Conservation (phyloP, 2,797 vertebrate species). For the Eutrigla gurnardus region DNA sequence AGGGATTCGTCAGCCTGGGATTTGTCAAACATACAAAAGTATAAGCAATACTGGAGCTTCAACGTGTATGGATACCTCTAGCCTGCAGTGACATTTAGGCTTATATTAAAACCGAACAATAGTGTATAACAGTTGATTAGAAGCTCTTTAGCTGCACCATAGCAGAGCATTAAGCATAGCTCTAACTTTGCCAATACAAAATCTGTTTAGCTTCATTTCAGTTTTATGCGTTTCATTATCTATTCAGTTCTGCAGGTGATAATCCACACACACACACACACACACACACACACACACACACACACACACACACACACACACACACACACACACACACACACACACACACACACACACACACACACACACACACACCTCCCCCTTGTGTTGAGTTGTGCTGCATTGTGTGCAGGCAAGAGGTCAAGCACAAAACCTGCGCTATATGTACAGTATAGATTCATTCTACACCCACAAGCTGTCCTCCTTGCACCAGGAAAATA, state of each 20-base stretch:
- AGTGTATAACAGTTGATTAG: not conserved
- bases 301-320: too few relatives aligned
- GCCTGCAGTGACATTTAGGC: not conserved
- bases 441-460: constrained; percentile 43
- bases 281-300: too few relatives aligned
- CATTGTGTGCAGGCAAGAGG: constrained; percentile 43
- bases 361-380: too few relatives aligned
- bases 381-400: constrained; percentile 28
- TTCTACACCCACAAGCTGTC: constrained; percentile 59
- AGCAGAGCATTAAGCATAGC: too few relatives aligned
- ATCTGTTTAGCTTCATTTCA: not conserved
- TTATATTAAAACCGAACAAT: not conserved
- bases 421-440: constrained; percentile 38
- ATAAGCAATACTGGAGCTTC: not conserved
- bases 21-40: not conserved
- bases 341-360: too few relatives aligned
- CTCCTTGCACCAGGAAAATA: constrained; percentile 33
- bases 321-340: too few relatives aligned
- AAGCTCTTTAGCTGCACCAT: not conserved
- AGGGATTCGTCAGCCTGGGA: not conserved
- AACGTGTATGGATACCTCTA: not conserved
- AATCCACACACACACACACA: constrained; percentile 12
- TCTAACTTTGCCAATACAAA: not conserved
- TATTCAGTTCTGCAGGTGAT: constrained; percentile 17
- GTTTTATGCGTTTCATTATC: not conserved